Base-by-base conservation (phyloP, 1,140 invertebrate genomes). In the Drosophila novamexicana region DNA sequence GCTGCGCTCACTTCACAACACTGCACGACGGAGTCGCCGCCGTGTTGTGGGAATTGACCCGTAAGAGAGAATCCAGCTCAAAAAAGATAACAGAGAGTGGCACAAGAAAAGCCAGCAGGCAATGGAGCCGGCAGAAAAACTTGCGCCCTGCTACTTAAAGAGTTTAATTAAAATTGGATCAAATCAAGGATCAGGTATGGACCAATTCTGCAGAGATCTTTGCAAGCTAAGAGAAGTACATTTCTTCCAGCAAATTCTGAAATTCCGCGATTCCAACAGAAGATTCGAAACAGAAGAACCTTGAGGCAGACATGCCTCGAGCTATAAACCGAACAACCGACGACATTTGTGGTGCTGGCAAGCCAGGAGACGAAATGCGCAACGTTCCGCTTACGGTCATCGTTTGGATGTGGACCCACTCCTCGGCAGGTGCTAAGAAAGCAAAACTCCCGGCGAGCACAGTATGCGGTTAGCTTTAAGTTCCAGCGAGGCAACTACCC, bases 381-480 rank as follows among this genome's bases (percentile, higher is more conserved):
- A 49, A 47, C 40, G 34, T 34, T 69, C 65, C 29, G 44, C 34
- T 61, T 32, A 56, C 62, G 70, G 70, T 68, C 57, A 56, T 61
- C 56, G 29, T 16, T 14, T 10, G 12, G 22, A 10, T 10, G 1
- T 1, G 49, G 4, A 29, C 4, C 22, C 22, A 8, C 8, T 47
- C 29, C 36, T 34, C n/a, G 5, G 22, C 40, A 44, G 42, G 52
- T 47, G 82, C 67, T 67, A 62, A 58, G 77, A 62, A 52, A 44
- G 52, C 61, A 61, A 18, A 81, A 49, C 18, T 56, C 54, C 39
- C 29, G 6, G 14, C 32, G 37, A 76, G 75, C 57, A 79, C 79
- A 77, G 70, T 74, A 57, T 88, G 83, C 58, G 84, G 83, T 80
- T 79, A 70, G 77, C 84, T 80, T 83, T 71, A 83, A 86, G 83